Percentiles rank a stretch among this genome's conserved stretches.
These are phyloP conservation scores for Galbula dea DNA, from an alignment of 2,113 vertebrate genomes.

Conservation along the genomic window DNA sequence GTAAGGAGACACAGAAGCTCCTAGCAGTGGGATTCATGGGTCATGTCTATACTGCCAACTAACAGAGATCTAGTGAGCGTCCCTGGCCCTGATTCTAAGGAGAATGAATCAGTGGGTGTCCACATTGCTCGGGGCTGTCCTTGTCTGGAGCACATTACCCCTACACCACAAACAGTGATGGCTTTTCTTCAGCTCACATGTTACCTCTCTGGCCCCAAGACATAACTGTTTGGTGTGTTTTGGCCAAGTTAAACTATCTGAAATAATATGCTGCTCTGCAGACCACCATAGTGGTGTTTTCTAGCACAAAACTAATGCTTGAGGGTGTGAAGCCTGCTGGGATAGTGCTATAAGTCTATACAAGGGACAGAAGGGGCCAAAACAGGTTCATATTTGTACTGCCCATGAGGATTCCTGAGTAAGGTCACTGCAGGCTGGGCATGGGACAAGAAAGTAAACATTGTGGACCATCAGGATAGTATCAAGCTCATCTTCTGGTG, in stretches of 20 bases:
- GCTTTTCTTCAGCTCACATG: not conserved
- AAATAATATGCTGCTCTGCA: not conserved
- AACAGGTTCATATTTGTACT: not conserved
- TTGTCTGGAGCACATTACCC: not conserved
- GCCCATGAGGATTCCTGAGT: not conserved
- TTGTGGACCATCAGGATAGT: not conserved
- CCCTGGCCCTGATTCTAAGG: not conserved
- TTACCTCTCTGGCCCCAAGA: not conserved
- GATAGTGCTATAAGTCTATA: not conserved
- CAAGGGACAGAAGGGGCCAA: not conserved
- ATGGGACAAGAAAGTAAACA: not conserved
- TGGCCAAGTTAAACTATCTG: not conserved
- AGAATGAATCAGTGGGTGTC: not conserved
- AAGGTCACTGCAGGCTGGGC: not conserved
- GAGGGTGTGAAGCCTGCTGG: not conserved
- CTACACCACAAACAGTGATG: rapidly evolving
- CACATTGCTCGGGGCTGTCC: not conserved
- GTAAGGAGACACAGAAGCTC: not conserved
- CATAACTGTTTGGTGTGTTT: not conserved
- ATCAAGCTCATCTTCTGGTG: not conserved
- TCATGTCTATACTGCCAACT: not conserved
- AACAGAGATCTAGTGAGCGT: not conserved
- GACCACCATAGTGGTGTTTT: not conserved
- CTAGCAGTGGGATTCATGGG: not conserved
- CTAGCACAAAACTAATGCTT: not conserved